These are phyloP conservation scores for Siniperca knerii DNA, from an alignment of 2,113 vertebrate species.

Conservation along the genomic window DNA sequence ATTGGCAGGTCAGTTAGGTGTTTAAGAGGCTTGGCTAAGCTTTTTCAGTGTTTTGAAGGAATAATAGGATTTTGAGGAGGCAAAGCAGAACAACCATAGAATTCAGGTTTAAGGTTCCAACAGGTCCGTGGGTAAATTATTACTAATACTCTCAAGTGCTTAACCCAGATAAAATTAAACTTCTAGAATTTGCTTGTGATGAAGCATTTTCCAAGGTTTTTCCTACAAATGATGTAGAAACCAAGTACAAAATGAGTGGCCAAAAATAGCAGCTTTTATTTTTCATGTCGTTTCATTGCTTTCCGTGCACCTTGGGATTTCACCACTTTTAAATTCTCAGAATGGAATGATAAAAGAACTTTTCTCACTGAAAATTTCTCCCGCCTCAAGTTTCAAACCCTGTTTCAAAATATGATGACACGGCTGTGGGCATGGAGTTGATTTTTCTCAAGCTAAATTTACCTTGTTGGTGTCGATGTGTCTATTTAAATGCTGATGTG, in stretches of 20 bases:
- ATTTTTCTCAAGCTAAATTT: constrained; percentile 57
- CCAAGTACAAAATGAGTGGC: not conserved
- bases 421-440: not conserved
- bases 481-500: constrained; percentile 52
- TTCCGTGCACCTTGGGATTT: not conserved
- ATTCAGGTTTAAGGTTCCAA: constrained; percentile 25
- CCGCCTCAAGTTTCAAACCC: constrained; percentile 28
- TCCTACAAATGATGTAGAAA: constrained; percentile 4
- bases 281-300: not conserved
- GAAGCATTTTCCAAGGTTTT: constrained; percentile 8
- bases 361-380: constrained; percentile 7
- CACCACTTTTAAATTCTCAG: constrained; percentile 1
- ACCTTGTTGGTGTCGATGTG: constrained; percentile 12
- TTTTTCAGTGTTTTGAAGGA: constrained; percentile 38
- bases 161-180: constrained; percentile 50
- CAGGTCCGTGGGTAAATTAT: constrained; percentile 36
- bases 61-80: constrained; percentile 50
- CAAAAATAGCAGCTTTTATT: constrained; percentile 10
- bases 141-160: constrained; percentile 27
- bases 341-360: not conserved
- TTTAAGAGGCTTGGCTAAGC: constrained; percentile 44
- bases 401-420: constrained; percentile 28
- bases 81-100: not conserved
- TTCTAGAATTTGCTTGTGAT: not conserved
- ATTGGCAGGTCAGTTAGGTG: constrained; percentile 4